Evolutionary conservation across 2,888 invertebrate species (phyloP).

Genomic region (Plebejus argus): DNA sequence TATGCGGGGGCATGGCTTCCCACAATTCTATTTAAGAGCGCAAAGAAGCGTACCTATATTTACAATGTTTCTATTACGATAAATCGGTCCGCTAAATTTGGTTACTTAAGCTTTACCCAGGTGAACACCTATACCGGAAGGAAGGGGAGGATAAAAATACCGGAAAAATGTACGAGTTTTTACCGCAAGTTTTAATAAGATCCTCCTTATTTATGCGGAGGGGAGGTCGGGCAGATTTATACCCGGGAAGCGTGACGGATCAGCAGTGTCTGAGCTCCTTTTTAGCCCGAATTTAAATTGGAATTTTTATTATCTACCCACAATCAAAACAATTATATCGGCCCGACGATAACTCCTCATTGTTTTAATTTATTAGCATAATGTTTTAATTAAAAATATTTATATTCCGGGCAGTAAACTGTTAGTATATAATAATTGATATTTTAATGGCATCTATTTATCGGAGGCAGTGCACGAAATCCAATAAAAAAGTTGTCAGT

Average conservation of each 20-base stretch:
- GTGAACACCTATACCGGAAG: slow-evolving; percentile 77
- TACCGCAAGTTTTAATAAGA: slow-evolving; percentile 78
- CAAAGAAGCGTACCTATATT: slow-evolving; percentile 68
- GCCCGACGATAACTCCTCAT: neutral
- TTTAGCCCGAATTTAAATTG: slow-evolving; percentile 64
- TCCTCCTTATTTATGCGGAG: slow-evolving; percentile 75
- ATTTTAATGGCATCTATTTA: neutral
- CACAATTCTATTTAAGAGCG: slow-evolving; percentile 71
- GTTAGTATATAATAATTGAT: neutral
- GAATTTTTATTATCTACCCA: slow-evolving; percentile 50
- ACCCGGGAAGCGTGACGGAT: slow-evolving; percentile 73
- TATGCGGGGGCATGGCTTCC: slow-evolving; percentile 72
- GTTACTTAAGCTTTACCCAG: slow-evolving; percentile 68
- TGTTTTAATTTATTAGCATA: slow-evolving; percentile 12
- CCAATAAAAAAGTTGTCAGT: slow-evolving; percentile 18
- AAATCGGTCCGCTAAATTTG: slow-evolving; percentile 76
- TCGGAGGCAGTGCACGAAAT: neutral
- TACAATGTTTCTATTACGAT: slow-evolving; percentile 78
- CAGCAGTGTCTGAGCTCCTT: slow-evolving; percentile 52
- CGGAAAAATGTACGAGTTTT: slow-evolving; percentile 68
- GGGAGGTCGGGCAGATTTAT: slow-evolving; percentile 71
- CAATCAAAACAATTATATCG: slow-evolving; percentile 22
- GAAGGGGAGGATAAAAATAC: slow-evolving; percentile 74
- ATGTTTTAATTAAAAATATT: slow-evolving; percentile 20
- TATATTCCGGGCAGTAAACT: slow-evolving; percentile 3